A percentile compares a stretch with the other conserved stretches of the same genome.
Evolutionary conservation across 2,797 vertebrate genomes (phyloP).

Genomic region (Prunella strophiata): DNA sequence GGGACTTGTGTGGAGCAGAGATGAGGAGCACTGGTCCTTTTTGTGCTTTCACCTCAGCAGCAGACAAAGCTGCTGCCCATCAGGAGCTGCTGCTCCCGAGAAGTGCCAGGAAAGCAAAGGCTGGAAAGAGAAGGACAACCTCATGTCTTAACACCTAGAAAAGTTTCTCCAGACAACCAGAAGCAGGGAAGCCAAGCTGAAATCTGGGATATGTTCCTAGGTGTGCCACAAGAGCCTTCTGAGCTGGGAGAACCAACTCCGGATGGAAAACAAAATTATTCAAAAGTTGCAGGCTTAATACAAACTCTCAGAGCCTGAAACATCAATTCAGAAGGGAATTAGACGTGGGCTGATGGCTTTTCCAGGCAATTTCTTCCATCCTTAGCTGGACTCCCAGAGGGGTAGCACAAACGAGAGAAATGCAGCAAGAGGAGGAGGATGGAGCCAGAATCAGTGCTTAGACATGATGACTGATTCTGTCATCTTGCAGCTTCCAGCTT

Average conservation of each 20-base stretch:
- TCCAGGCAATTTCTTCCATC: constrained; percentile 58
- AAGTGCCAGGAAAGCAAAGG: not conserved
- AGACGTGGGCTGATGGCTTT: constrained; percentile 47
- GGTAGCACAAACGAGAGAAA: not conserved
- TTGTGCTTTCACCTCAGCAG: not conserved
- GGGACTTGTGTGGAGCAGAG: not conserved
- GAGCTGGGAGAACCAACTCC: not conserved
- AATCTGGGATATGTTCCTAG: not conserved
- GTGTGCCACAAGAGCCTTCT: not conserved
- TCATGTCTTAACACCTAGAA: fast-evolving
- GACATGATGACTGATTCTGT: not conserved
- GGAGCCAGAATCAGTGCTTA: not conserved
- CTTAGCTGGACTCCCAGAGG: constrained; percentile 34
- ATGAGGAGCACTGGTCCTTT: not conserved
- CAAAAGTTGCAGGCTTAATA: constrained; percentile 18
- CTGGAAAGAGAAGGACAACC: not conserved
- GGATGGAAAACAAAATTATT: constrained; percentile 30
- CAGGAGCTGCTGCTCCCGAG: not conserved
- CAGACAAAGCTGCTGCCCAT: not conserved
- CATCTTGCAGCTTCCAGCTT: constrained; percentile 22
- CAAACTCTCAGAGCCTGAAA: constrained; percentile 36
- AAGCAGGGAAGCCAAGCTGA: not conserved
- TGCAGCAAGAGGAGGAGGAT: not conserved
- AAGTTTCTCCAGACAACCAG: not conserved
- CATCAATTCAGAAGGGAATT: constrained; percentile 36